Evolutionary conservation across 2,113 vertebrate species (phyloP).

Genomic region (Lynx canadensis): DNA sequence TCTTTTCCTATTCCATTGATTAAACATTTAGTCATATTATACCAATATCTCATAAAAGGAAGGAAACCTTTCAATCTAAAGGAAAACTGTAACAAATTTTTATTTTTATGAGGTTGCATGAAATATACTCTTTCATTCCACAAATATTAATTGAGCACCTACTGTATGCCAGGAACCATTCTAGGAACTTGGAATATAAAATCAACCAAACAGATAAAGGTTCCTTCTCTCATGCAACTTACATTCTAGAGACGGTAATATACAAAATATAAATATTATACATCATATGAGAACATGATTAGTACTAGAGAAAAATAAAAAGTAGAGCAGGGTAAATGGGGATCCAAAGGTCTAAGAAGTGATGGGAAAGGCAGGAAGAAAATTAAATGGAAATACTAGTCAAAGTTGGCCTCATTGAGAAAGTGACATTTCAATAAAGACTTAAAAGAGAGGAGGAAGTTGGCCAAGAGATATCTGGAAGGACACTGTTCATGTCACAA

Average conservation of each 20-base stretch:
- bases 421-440: neutral
- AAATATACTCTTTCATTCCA: slow-evolving; percentile 40
- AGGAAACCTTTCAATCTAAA: slow-evolving; percentile 1
- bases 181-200: neutral
- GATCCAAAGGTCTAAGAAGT: neutral
- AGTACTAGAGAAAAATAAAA: neutral
- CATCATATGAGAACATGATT: neutral
- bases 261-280: neutral
- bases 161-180: neutral
- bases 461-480: neutral
- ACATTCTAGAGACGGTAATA: neutral
- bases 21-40: slow-evolving; percentile 31
- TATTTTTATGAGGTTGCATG: neutral
- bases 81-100: slow-evolving; percentile 46
- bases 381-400: neutral
- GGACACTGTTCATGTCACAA: neutral
- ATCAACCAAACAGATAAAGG: slow-evolving; percentile 7
- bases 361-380: neutral
- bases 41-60: slow-evolving; percentile 4
- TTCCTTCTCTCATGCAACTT: neutral
- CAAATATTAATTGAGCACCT: slow-evolving; percentile 35
- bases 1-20: slow-evolving; percentile 24
- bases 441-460: neutral
- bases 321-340: neutral
- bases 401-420: neutral